phyloP scores from a whole-genome alignment of 2,888 invertebrate species.

The Dioctria rufipes region DNA sequence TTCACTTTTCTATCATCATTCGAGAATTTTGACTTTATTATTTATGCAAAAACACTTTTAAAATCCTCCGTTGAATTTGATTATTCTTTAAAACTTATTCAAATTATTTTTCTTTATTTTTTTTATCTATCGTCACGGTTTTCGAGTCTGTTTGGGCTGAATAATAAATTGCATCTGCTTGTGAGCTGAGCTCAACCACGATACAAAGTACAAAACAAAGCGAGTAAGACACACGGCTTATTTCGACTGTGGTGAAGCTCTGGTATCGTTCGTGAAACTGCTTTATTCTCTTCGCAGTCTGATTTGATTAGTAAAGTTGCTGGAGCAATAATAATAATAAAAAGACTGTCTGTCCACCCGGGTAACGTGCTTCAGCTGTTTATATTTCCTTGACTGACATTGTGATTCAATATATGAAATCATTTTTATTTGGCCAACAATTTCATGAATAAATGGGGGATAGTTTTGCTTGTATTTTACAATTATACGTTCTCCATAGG shows the following conservation, averaged over 20 bases:
- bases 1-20: too few relatives aligned
- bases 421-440: background rate
- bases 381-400: background rate
- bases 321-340: constrained; percentile 5
- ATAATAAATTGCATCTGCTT: constrained; percentile 22
- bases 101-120: too few relatives aligned
- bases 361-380: constrained; percentile 13
- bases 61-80: too few relatives aligned
- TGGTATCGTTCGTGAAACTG: background rate
- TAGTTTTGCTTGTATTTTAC: too few relatives aligned
- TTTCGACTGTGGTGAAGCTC: background rate
- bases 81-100: too few relatives aligned
- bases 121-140: too few relatives aligned
- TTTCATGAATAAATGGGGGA: too few relatives aligned
- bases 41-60: too few relatives aligned
- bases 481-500: too few relatives aligned
- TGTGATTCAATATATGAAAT: constrained; percentile 28
- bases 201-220: constrained; percentile 4
- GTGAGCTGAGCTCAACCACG: background rate
- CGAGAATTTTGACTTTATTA: too few relatives aligned
- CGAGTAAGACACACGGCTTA: background rate
- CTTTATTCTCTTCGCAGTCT: background rate
- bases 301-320: background rate
- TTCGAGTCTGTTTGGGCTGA: constrained; percentile 14
- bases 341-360: background rate